Conservation (phyloP, 2,797 vertebrate species). For the Muscicapa comitata region DNA sequence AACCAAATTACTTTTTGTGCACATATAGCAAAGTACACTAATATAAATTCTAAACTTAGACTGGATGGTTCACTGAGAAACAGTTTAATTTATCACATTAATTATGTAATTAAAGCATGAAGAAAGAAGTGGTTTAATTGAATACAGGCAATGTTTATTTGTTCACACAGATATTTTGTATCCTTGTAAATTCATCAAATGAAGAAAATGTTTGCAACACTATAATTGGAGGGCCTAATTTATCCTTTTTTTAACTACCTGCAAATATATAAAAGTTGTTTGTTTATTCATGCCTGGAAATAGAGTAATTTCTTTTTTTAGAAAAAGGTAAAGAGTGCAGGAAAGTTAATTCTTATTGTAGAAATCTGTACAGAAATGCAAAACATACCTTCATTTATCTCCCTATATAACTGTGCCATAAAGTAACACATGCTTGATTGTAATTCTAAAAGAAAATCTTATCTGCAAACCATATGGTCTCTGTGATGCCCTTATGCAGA, state of each 20-base stretch:
- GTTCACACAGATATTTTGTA: constrained; percentile 34
- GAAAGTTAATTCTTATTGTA: constrained; percentile 4
- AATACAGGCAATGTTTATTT: constrained; percentile 40
- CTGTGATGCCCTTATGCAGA: not conserved
- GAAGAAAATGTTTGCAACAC: constrained; percentile 6
- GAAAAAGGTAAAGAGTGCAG: not conserved
- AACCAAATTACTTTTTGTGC: constrained; percentile 22
- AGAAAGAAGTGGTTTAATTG: constrained; percentile 34
- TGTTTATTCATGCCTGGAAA: constrained; percentile 47
- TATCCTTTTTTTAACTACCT: constrained; percentile 27
- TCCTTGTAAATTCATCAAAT: constrained; percentile 36
- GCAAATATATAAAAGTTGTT: constrained; percentile 39
- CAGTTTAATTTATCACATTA: constrained; percentile 56
- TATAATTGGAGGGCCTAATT: constrained; percentile 41
- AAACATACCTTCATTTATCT: not conserved
- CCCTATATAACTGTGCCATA: not conserved
- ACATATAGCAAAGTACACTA: not conserved
- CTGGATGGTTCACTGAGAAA: not conserved
- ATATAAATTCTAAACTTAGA: not conserved
- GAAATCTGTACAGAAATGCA: not conserved
- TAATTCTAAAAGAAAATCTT: constrained; percentile 12
- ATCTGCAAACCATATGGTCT: constrained; percentile 26
- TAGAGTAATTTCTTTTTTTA: not conserved
- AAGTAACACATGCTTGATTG: constrained; percentile 22
- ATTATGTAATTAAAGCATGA: constrained; percentile 57